Evolutionary conservation across 2,113 vertebrate species (phyloP).

Genomic region (Herpailurus yagouaroundi): DNA sequence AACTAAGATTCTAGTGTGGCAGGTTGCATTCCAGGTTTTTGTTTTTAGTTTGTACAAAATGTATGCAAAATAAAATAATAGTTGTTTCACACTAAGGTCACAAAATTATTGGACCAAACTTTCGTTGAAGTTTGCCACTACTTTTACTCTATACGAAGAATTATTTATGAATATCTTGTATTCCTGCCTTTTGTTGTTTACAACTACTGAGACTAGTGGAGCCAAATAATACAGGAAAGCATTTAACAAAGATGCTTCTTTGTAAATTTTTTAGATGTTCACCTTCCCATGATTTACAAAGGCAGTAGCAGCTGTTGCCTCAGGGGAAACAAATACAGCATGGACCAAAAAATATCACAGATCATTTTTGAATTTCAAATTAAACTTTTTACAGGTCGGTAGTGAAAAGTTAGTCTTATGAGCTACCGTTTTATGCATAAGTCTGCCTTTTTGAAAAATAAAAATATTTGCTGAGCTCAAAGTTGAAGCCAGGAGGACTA

Average conservation of each 20-base stretch:
- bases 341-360: background rate
- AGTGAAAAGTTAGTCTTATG: background rate
- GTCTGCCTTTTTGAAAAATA: background rate
- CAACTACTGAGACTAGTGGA: background rate
- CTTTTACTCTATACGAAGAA: background rate
- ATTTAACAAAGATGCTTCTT: background rate
- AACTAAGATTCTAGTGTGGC: background rate
- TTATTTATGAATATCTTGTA: background rate
- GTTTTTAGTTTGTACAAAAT: background rate
- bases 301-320: background rate
- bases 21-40: background rate
- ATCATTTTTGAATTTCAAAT: constrained; percentile 44
- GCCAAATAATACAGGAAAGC: background rate
- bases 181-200: background rate
- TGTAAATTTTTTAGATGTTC: background rate
- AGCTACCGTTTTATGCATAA: background rate
- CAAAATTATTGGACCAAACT: background rate
- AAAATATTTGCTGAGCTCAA: background rate
- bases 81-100: background rate
- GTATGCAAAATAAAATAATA: background rate
- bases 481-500: background rate
- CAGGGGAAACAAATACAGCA: background rate
- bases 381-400: background rate
- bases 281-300: background rate
- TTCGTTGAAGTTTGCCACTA: background rate